phyloP scores from a whole-genome alignment of 2,113 vertebrate species.

The Drymodes brunneopygia region DNA sequence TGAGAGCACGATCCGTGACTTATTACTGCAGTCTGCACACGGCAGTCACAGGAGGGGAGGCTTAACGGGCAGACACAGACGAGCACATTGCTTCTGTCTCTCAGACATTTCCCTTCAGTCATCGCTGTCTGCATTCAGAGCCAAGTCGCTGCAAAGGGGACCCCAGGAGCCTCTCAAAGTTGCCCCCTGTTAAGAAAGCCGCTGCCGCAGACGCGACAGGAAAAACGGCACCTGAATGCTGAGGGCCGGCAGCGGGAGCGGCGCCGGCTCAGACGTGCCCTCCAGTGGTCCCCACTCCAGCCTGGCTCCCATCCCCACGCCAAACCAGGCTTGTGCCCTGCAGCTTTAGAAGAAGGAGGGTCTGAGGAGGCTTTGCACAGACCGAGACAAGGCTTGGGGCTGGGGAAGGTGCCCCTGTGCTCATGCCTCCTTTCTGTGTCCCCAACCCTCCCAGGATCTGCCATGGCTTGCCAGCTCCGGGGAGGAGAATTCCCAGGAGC shows the following conservation, averaged over 20 bases:
- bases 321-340: not conserved
- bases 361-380: not conserved
- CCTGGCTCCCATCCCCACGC: not conserved
- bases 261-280: not conserved
- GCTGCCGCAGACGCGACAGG: not conserved
- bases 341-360: not conserved
- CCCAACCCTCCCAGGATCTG: not conserved
- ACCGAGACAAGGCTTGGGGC: not conserved
- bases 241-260: not conserved
- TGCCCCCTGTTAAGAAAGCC: not conserved
- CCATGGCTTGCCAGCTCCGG: not conserved
- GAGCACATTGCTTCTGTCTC: not conserved
- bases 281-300: slow-evolving; percentile 1
- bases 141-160: not conserved
- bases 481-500: not conserved
- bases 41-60: not conserved
- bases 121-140: not conserved
- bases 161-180: not conserved
- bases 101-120: not conserved
- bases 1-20: not conserved
- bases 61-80: not conserved
- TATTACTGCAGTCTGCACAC: not conserved
- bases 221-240: not conserved
- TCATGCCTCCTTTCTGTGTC: not conserved
- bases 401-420: not conserved